Evolutionary conservation across 30 jellyfish, hydroid and myxozoan species (phyloP).

Genomic region (Chrysaora quinquecirrha): DNA sequence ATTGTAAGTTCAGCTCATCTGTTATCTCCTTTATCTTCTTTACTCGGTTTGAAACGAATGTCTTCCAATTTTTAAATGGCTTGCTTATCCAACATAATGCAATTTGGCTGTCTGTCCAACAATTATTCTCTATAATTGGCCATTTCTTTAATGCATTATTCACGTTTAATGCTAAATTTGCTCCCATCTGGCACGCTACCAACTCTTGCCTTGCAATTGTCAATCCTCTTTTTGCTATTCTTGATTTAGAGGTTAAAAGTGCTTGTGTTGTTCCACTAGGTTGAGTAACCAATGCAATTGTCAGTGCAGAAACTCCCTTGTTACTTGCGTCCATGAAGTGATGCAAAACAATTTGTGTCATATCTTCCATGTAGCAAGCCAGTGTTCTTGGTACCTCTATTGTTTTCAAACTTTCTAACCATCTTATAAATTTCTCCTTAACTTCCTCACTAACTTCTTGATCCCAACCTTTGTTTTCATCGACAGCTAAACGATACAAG

Average conservation of each 20-base stretch:
- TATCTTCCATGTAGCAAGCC: conserved; percentile 38
- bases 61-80: conserved; percentile 33
- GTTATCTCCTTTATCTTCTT: conserved; percentile 19
- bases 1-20: conserved; percentile 14
- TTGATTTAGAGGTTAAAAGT: conserved; percentile 44
- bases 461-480: conserved; percentile 51
- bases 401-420: conserved; percentile 3
- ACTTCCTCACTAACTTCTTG: conserved; percentile 23
- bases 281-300: conserved; percentile 7
- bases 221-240: conserved; percentile 51
- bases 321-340: conserved; percentile 56
- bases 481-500: conserved; percentile 51
- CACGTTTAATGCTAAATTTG: conserved; percentile 48
- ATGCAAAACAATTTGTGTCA: conserved; percentile 29
- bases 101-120: conserved; percentile 59
- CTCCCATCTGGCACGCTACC: conserved; percentile 63
- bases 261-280: conserved; percentile 41
- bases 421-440: conserved; percentile 32
- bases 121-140: conserved; percentile 29
- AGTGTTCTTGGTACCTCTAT: conserved; percentile 53
- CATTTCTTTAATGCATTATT: conserved; percentile 38
- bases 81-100: conserved; percentile 21
- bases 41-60: conserved; percentile 36
- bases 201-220: conserved; percentile 50
- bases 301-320: conserved; percentile 46